Base-by-base conservation (phyloP, 1,140 invertebrate species). In the Mylabris phalerata region DNA sequence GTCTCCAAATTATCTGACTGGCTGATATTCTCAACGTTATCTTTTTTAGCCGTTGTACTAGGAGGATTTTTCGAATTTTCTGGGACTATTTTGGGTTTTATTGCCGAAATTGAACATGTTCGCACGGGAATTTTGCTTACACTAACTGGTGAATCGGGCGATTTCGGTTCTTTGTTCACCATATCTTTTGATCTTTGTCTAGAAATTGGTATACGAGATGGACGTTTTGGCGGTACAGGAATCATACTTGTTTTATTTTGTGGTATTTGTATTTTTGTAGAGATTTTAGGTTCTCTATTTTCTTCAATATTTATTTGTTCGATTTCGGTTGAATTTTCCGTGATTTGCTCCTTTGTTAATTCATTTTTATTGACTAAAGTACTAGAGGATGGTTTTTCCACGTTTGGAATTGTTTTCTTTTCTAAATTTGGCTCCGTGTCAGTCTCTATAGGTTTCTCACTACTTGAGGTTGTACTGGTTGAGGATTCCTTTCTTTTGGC, bases 161-260 rank as follows among this genome's bases (percentile, higher is more conserved):
- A 65, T 52, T 67, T 69, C 32, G 52, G 39, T 27, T 62, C 64
- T n/a, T 26, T 47, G 42, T 62, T 64, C 1, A 59, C 60, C 9
- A 70, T 55, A 6, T 32, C 32, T 7, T 32, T 32, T 7, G 65
- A 69, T 50, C 61, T 67, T 55, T 72, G 67, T 39, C 66, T 41
- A 4, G 66, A 65, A 48, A 73, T 61, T 40, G 72, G 72, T 51
- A 73, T 73, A 62, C 61, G 71, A 3, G 71, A 73, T 42, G 64
- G 64, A 58, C 56, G 59, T 49, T 62, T 69, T 19, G 49, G 45
- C 45, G 55, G 40, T 41, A 48, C 45, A 4, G 48, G 48, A 43
- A 68, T 56, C 50, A 58, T 62, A 2, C 41, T 65, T 67, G 66
- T 61, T 40, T 63, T 60, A 55, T 67, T 67, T 66, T 71, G 70